These are phyloP conservation scores for Xylophagus ater DNA, from an alignment of 2,888 invertebrate species.

Conservation along the genomic window DNA sequence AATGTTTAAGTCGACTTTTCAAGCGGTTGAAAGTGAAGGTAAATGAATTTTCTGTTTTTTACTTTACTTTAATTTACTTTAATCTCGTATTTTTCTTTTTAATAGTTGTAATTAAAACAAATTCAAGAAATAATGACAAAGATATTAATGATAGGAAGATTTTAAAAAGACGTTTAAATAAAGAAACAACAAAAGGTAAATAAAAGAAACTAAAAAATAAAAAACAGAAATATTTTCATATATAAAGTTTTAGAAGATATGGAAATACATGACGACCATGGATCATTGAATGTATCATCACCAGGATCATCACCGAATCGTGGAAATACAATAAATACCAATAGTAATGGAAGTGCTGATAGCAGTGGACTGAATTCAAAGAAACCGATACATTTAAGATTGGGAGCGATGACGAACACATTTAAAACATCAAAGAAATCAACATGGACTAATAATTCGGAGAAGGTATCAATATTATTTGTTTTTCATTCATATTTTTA, in stretches of 20 bases:
- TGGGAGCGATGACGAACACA: conserved; percentile 20
- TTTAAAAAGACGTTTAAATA: conserved; percentile 1
- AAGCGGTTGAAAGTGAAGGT: conserved; percentile 19
- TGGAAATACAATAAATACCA: conserved; percentile 10
- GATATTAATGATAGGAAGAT: conserved; percentile 5
- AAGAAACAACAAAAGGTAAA: conserved; percentile 8
- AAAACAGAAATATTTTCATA: not conserved
- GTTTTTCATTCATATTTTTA: conserved; percentile 10
- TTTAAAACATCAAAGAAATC: conserved; percentile 16
- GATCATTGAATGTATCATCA: too few species aligned
- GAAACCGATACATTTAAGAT: conserved; percentile 20
- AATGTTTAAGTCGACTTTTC: conserved; percentile 21
- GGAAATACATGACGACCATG: not conserved
- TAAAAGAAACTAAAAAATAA: conserved; percentile 1
- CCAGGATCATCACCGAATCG: conserved; percentile 4
- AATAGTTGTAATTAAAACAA: too few species aligned
- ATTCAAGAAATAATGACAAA: too few species aligned
- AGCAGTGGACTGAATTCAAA: conserved; percentile 14
- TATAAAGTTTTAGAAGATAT: not conserved
- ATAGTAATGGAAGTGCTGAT: conserved; percentile 5
- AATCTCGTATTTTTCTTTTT: too few species aligned
- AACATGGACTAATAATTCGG: conserved; percentile 5
- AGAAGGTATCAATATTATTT: conserved; percentile 17
- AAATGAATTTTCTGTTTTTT: not conserved
- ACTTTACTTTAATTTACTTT: not conserved